phyloP scores from a whole-genome alignment of 2,113 vertebrate species.

The Petrocephalus zakoni region DNA sequence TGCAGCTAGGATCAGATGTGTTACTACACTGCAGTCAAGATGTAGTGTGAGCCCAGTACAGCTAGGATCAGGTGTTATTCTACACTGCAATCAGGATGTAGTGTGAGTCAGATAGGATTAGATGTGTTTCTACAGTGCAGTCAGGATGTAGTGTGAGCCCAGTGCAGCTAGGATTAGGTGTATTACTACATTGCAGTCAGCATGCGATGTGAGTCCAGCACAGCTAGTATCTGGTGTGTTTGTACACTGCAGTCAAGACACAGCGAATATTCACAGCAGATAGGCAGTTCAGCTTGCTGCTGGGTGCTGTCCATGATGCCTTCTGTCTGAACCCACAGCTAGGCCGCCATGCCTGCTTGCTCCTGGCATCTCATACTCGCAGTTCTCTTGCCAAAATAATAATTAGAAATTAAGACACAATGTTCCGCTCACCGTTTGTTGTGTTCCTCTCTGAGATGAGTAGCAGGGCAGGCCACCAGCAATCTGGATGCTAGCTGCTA shows the following conservation, averaged over 20 bases:
- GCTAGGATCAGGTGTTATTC: not conserved
- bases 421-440: not conserved
- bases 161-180: not conserved
- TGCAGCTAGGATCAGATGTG: too few relatives aligned
- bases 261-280: not conserved
- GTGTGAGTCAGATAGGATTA: not conserved
- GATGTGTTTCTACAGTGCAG: not conserved
- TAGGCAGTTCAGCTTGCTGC: constrained; percentile 21
- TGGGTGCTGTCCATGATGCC: not conserved
- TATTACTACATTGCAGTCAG: not conserved
- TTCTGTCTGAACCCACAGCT: constrained; percentile 7
- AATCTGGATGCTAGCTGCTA: not conserved
- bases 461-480: not conserved
- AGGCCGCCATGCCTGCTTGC: constrained; percentile 1
- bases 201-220: not conserved
- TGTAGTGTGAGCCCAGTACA: not conserved
- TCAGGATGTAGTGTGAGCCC: not conserved
- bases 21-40: not conserved
- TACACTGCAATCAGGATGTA: not conserved
- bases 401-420: constrained; percentile 23
- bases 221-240: not conserved
- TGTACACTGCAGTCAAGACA: not conserved
- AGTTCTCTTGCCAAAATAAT: constrained; percentile 14
- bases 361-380: not conserved
- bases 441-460: not conserved